A percentile compares a stretch with the other conserved stretches of the same genome.
phyloP scores from a whole-genome alignment of 1,140 invertebrate species.

The Delia radicum region DNA sequence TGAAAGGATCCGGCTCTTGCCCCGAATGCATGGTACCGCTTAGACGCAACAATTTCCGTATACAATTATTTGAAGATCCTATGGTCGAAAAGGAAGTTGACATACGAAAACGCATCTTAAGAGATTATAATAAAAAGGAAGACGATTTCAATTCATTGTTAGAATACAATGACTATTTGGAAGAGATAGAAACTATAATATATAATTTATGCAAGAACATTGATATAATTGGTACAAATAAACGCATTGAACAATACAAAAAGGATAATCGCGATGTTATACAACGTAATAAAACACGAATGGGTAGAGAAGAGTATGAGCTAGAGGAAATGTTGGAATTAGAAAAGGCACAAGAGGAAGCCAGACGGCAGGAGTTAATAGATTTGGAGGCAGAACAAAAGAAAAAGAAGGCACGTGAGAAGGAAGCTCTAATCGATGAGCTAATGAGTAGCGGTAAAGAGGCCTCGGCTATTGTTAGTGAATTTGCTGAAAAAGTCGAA shows the following conservation, averaged over 20 bases:
- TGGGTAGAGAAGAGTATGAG: conserved; percentile 64
- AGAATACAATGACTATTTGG: conserved; percentile 93
- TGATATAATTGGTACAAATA: conserved; percentile 86
- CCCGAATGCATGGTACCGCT: conserved; percentile 88
- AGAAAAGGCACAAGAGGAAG: conserved; percentile 73
- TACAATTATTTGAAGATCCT: conserved; percentile 95
- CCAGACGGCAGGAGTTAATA: conserved; percentile 64
- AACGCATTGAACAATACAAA: conserved; percentile 91
- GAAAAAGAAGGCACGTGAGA: conserved; percentile 78
- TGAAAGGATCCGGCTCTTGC: conserved; percentile 84
- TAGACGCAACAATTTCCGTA: conserved; percentile 84
- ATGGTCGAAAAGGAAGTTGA: conserved; percentile 97
- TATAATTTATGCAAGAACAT: conserved; percentile 91
- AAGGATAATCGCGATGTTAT: conserved; percentile 91
- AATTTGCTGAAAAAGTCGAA: conserved; percentile 71
- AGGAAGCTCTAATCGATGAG: conserved; percentile 90
- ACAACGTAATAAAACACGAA: conserved; percentile 78
- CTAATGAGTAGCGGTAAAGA: conserved; percentile 89
- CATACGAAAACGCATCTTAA: conserved; percentile 84
- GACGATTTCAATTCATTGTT: conserved; percentile 79
- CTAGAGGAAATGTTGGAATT: conserved; percentile 85
- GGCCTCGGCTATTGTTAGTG: conserved; percentile 83
- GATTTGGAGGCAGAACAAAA: conserved; percentile 68
- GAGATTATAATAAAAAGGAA: conserved; percentile 90
- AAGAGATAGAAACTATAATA: conserved; percentile 88